phyloP scores from a whole-genome alignment of 2,888 invertebrate genomes.

The Pristionchus exspectatus region DNA sequence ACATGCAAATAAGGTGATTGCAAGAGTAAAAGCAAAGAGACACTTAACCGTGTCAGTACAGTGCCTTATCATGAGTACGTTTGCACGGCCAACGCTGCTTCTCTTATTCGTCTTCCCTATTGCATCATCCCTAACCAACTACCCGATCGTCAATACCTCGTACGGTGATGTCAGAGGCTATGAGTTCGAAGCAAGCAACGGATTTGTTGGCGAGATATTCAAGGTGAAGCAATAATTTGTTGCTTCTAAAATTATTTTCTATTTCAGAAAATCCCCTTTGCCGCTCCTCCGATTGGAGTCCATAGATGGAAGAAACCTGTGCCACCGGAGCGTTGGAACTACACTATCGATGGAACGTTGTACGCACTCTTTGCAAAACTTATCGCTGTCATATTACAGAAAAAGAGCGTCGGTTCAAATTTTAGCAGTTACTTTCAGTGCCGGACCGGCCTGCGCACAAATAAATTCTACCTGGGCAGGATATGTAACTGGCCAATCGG shows the following conservation, averaged over 20 bases:
- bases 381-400: background rate
- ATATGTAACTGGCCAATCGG: background rate
- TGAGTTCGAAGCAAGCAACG: background rate
- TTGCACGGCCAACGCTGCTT: too few relatives aligned
- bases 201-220: background rate
- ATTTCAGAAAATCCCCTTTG: slow-evolving; percentile 14
- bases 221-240: too few relatives aligned
- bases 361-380: background rate
- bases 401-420: background rate
- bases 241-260: too few relatives aligned
- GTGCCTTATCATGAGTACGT: too few relatives aligned
- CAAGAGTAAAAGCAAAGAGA: too few relatives aligned
- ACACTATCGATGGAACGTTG: background rate
- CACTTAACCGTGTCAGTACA: too few relatives aligned
- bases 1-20: too few relatives aligned
- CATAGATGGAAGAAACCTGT: background rate
- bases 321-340: background rate
- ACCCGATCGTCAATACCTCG: background rate
- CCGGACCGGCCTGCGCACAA: slow-evolving; percentile 15
- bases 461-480: background rate
- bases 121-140: slow-evolving; percentile 4
- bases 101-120: background rate
- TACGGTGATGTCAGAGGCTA: background rate
- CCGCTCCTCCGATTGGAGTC: background rate
- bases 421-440: background rate